Evolutionary conservation across 2,888 invertebrate species (phyloP).

Genomic region (Anorthoa munda): DNA sequence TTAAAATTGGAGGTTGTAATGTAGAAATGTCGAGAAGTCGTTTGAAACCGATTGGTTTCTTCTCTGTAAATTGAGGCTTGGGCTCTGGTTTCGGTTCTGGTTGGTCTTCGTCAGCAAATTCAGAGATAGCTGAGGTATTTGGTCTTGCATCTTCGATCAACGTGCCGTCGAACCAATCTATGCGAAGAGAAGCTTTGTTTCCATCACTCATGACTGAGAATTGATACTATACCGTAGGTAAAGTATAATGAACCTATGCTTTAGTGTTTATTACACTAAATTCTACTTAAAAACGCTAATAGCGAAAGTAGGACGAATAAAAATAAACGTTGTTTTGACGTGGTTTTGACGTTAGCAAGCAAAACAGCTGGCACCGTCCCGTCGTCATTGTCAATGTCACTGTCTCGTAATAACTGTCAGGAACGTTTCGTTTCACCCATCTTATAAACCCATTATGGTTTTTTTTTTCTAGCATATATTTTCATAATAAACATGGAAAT

Average conservation of each 20-base stretch:
- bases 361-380: slow-evolving; percentile 56
- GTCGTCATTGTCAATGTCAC: slow-evolving; percentile 44
- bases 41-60: slow-evolving; percentile 87
- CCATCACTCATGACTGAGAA: slow-evolving; percentile 75
- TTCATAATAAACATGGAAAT: no score
- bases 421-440: slow-evolving; percentile 38
- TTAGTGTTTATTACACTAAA: slow-evolving; percentile 15
- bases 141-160: slow-evolving; percentile 79
- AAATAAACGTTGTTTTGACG: slow-evolving; percentile 57
- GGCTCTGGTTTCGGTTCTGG: slow-evolving; percentile 65
- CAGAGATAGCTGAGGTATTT: slow-evolving; percentile 63
- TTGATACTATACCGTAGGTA: slow-evolving; percentile 4
- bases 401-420: slow-evolving; percentile 20
- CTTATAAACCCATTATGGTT: no score
- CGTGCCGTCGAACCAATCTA: slow-evolving; percentile 89
- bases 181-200: slow-evolving; percentile 81
- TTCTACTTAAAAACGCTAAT: slow-evolving; percentile 31
- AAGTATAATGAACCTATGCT: slow-evolving; percentile 18
- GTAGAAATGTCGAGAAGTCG: slow-evolving; percentile 83
- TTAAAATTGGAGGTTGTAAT: slow-evolving; percentile 82
- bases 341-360: slow-evolving; percentile 27
- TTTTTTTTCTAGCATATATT: no score
- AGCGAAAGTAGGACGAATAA: slow-evolving; percentile 53
- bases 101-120: slow-evolving; percentile 79
- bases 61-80: slow-evolving; percentile 76